Percentiles rank a stretch among this genome's conserved stretches.
Conservation (phyloP, 2,888 invertebrate species). For the Silvanus unidentatus region DNA sequence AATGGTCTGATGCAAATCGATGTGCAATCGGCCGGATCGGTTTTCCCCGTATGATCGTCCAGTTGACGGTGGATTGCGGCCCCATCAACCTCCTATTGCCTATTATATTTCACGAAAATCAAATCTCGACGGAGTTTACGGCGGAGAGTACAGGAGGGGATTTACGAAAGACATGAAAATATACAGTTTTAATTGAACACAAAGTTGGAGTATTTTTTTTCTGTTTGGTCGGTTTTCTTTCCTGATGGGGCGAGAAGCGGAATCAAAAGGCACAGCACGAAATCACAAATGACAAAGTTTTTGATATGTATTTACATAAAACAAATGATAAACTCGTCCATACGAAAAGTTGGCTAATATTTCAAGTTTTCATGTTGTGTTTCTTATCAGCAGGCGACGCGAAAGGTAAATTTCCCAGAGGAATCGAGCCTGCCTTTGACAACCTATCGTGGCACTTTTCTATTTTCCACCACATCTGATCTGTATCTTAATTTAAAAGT, state of each 20-base stretch:
- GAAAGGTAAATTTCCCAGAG: slow-evolving; percentile 44
- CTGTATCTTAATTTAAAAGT: slow-evolving; percentile 40
- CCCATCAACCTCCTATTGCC: neutral
- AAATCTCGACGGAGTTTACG: no score
- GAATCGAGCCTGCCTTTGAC: slow-evolving; percentile 29
- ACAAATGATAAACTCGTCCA: slow-evolving; percentile 48
- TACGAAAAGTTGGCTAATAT: slow-evolving; percentile 50
- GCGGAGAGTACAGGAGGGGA: no score
- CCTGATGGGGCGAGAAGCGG: no score
- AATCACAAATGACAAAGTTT: slow-evolving; percentile 14
- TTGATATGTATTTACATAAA: slow-evolving; percentile 49
- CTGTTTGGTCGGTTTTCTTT: no score
- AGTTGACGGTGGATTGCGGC: neutral
- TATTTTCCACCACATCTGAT: slow-evolving; percentile 33
- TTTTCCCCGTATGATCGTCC: neutral
- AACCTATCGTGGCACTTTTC: slow-evolving; percentile 34
- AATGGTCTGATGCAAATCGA: neutral
- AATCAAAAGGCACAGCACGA: neutral
- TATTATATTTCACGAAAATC: no score
- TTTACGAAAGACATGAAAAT: no score
- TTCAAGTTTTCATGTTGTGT: slow-evolving; percentile 36
- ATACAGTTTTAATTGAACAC: no score
- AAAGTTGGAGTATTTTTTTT: neutral
- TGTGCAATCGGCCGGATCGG: neutral
- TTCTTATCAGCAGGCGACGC: slow-evolving; percentile 35